Evolutionary conservation across 2,888 invertebrate genomes (phyloP).

Genomic region (Pecten maximus): DNA sequence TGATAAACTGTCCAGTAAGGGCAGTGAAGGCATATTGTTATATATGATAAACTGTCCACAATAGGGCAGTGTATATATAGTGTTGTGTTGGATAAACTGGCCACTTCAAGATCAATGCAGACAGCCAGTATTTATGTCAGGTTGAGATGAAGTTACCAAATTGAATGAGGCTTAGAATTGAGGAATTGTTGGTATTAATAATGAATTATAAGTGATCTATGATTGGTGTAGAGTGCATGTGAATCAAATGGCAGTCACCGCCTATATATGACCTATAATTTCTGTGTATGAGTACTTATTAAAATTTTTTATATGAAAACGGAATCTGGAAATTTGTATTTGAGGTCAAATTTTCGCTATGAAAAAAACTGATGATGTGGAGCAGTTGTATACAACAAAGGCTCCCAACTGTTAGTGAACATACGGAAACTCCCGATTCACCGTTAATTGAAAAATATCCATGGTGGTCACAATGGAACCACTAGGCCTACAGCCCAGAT

Average conservation of each 20-base stretch:
- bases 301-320: not conserved
- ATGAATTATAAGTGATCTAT: not conserved
- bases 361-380: not conserved
- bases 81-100: too few relatives aligned
- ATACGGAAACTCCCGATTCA: slow-evolving; percentile 1
- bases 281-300: not conserved
- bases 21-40: too few relatives aligned
- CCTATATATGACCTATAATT: not conserved
- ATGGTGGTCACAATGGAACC: not conserved
- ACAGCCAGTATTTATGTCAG: not conserved
- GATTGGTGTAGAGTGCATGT: not conserved
- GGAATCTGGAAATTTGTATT: not conserved
- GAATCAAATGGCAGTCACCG: not conserved
- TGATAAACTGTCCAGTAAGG: too few relatives aligned
- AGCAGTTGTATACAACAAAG: not conserved
- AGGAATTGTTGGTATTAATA: not conserved
- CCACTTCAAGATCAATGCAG: not conserved
- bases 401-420: not conserved
- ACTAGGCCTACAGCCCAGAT: not conserved
- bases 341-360: not conserved
- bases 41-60: too few relatives aligned
- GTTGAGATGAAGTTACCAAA: not conserved
- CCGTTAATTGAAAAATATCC: slow-evolving; percentile 24
- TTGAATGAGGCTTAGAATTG: not conserved
- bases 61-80: too few relatives aligned